These are phyloP conservation scores for Accipiter virgatus DNA, from an alignment of 2,113 vertebrate genomes.

Conservation along the genomic window DNA sequence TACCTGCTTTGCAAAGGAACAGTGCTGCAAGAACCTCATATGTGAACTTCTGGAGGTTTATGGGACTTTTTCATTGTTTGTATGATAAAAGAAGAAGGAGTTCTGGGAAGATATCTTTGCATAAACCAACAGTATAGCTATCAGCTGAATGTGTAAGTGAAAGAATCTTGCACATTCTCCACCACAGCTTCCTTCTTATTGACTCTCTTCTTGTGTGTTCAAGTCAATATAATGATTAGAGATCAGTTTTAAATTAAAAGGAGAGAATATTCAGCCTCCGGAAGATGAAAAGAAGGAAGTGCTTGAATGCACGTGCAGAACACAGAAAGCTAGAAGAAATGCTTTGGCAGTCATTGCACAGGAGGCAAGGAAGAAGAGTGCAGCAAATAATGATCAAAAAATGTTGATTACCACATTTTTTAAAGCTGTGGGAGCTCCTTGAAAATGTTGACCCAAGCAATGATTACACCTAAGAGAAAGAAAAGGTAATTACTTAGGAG, in stretches of 20 bases:
- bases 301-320: not conserved
- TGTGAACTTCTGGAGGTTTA: not conserved
- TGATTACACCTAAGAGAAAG: conserved; percentile 33
- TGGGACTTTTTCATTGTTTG: not conserved
- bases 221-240: not conserved
- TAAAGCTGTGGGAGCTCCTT: conserved; percentile 9
- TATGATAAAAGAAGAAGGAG: not conserved
- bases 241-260: conserved; percentile 34
- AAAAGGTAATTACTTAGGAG: conserved; percentile 39
- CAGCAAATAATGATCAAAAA: conserved; percentile 26
- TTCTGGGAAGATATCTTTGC: not conserved
- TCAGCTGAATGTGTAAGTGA: not conserved
- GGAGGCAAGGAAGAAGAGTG: not conserved
- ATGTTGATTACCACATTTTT: conserved; percentile 20
- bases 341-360: not conserved
- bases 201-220: not conserved
- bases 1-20: conserved; percentile 1
- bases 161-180: not conserved
- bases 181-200: not conserved
- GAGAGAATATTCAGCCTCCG: not conserved
- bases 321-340: not conserved
- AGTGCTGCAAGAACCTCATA: not conserved
- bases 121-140: not conserved
- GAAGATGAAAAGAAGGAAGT: not conserved
- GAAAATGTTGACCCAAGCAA: conserved; percentile 42